Base-by-base conservation (phyloP, 2,888 invertebrate genomes). In the Tetranychus truncatus region DNA sequence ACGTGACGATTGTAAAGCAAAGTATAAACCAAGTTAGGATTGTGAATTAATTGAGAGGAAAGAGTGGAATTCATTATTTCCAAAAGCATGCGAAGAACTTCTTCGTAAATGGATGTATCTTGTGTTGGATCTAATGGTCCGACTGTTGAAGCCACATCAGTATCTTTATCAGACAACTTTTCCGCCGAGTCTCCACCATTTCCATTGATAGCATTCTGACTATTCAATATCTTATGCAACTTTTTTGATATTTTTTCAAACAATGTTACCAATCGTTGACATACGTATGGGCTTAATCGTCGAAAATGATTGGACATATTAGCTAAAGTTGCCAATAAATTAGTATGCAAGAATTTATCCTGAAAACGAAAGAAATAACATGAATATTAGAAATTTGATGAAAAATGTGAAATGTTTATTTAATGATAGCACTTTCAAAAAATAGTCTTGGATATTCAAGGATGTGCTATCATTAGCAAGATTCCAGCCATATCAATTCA, bases 311-410 rank as follows among this genome's bases (percentile, higher is more conserved):
- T 89, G 66, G 96, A 96, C 97, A 99, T 97, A 81, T 99, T 99
- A 20, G 99, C 97, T 79, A 99, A 86, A 7, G 97, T 96, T 2
- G 99, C 99, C 78, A 99, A 85, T 82, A 97, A 97, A 84, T 99
- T 99, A 4, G 96, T 97, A 83, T 99, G 99, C 21, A 99, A 86
- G 83, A 99, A 99, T 83, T 95, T 95, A 82, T 96, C 96, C 87
- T 88, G 79, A 71, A 78, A 80, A 34, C 34, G 34, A 66, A 75
- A 74, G 66, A 75, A 18, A 15, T 46, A 73, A 66, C 15, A 55
- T 72, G 67, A 72, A 72, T 65, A n/a, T 69, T 9, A 74, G 18
- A 66, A 66, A 55, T 55, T 55, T 2, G 55, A 5, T 9, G 6
- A 15, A 55, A 7, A 55, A 55, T 34, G 34, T 34, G 6, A 55